Conservation (phyloP, 2,797 vertebrate species). For the Liparis tanakae region DNA sequence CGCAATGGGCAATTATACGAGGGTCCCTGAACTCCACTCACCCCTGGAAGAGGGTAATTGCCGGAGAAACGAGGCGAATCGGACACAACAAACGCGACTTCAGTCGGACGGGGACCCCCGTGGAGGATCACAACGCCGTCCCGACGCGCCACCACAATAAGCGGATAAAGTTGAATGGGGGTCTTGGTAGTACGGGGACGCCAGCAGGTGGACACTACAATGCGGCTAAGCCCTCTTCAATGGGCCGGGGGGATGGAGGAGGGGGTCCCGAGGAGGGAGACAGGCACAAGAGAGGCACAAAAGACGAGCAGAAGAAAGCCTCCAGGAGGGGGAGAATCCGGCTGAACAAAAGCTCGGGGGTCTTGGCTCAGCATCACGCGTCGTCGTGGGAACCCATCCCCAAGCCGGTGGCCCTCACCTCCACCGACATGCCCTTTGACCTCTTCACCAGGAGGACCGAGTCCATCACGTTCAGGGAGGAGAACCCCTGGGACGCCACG, state of each 20-base stretch:
- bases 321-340: slow-evolving; percentile 72
- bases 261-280: slow-evolving; percentile 70
- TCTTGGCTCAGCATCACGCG: slow-evolving; percentile 60
- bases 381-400: slow-evolving; percentile 79
- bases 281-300: slow-evolving; percentile 81
- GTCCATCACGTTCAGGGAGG: slow-evolving; percentile 80
- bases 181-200: slow-evolving; percentile 72
- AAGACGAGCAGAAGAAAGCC: slow-evolving; percentile 81
- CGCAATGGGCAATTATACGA: slow-evolving; percentile 37
- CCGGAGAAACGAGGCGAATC: slow-evolving; percentile 54
- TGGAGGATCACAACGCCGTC: slow-evolving; percentile 59
- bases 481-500: slow-evolving; percentile 84
- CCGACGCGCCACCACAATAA: slow-evolving; percentile 71
- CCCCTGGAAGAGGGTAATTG: slow-evolving; percentile 60
- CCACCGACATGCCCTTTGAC: slow-evolving; percentile 82
- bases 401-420: slow-evolving; percentile 81
- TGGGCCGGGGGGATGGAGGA: slow-evolving; percentile 57
- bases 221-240: slow-evolving; percentile 73
- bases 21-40: slow-evolving; percentile 68
- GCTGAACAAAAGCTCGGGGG: slow-evolving; percentile 65
- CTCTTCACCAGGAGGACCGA: slow-evolving; percentile 78
- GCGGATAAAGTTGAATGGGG: slow-evolving; percentile 82
- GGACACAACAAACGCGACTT: slow-evolving; percentile 66
- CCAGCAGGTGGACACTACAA: slow-evolving; percentile 80
- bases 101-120: slow-evolving; percentile 64